These are phyloP conservation scores for Scyliorhinus canicula DNA, from an alignment of 2,797 vertebrate species.

Conservation along the genomic window DNA sequence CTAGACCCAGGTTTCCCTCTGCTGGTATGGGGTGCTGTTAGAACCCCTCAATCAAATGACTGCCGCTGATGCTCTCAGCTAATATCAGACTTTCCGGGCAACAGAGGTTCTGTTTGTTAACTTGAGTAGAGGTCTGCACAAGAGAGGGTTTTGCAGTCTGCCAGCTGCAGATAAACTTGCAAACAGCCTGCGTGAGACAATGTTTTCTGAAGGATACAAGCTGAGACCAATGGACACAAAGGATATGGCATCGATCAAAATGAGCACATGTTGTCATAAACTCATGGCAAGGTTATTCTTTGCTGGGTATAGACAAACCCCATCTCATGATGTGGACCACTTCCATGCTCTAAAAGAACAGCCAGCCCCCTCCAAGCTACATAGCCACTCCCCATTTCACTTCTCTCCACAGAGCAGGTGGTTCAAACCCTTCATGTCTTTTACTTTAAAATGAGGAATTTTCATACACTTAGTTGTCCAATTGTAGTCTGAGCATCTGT, in stretches of 20 bases:
- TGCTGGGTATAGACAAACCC: not conserved
- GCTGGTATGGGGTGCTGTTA: not conserved
- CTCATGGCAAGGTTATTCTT: not conserved
- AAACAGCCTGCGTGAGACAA: too few relatives aligned
- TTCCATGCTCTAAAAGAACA: not conserved
- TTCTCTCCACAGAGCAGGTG: not conserved
- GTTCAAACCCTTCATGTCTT: not conserved
- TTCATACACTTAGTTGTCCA: too few relatives aligned
- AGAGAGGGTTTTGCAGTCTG: not conserved
- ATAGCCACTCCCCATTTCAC: not conserved
- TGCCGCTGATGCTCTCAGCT: not conserved
- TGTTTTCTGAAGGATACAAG: not conserved
- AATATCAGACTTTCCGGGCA: not conserved
- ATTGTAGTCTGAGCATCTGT: not conserved
- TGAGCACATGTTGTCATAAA: not conserved
- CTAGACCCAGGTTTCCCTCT: not conserved
- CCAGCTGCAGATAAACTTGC: not conserved
- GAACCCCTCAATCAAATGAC: conserved; percentile 34
- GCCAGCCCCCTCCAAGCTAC: not conserved
- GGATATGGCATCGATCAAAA: not conserved
- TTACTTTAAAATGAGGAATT: not conserved
- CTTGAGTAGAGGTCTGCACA: not conserved
- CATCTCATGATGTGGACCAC: not conserved
- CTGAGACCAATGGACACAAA: not conserved
- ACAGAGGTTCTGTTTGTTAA: conserved; percentile 6